A percentile compares a stretch with the other conserved stretches of the same genome.
Conservation (phyloP, 2,113 vertebrate genomes). For the Redunca redunca region DNA sequence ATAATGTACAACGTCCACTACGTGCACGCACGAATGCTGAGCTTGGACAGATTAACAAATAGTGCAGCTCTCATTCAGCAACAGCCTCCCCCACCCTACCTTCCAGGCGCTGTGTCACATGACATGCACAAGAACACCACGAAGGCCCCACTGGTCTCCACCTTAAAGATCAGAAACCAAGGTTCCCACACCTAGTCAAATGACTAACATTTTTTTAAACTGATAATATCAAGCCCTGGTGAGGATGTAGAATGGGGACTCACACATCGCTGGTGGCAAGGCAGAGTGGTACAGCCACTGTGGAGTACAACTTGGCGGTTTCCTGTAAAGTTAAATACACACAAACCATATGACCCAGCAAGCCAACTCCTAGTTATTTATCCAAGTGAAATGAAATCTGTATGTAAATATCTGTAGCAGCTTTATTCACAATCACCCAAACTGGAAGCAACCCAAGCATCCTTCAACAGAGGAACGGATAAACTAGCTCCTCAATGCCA, state of each 20-base stretch:
- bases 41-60: not conserved
- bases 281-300: not conserved
- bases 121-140: not conserved
- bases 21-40: not conserved
- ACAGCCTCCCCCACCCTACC: not conserved
- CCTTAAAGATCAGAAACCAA: not conserved
- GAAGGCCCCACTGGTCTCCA: not conserved
- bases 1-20: not conserved
- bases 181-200: not conserved
- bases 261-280: fast-evolving
- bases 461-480: not conserved
- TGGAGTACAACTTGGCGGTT: not conserved
- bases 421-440: not conserved
- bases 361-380: not conserved
- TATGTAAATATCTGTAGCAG: not conserved
- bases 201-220: not conserved
- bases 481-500: not conserved
- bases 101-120: not conserved
- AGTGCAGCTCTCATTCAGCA: not conserved
- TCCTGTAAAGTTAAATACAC: not conserved
- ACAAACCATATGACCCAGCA: not conserved
- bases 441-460: not conserved
- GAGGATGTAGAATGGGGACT: not conserved
- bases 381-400: not conserved
- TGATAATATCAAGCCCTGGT: not conserved